A percentile compares a stretch with the other conserved stretches of the same genome.
These are phyloP conservation scores for Volucella zonaria DNA, from an alignment of 2,888 invertebrate species.

Conservation along the genomic window DNA sequence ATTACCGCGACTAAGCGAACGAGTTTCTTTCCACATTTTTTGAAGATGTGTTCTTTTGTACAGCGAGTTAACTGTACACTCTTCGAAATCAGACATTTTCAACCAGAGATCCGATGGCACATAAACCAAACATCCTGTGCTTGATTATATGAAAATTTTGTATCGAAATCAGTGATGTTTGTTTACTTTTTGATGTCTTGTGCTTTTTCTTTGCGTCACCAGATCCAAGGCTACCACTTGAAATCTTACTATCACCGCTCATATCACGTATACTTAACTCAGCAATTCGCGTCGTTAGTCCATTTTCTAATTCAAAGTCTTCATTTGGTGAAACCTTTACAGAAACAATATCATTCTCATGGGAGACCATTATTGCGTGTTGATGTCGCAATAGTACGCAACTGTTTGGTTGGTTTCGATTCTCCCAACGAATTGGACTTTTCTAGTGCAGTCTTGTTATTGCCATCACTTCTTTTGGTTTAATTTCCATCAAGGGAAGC, in stretches of 20 bases:
- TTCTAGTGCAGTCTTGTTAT: slow-evolving; percentile 80
- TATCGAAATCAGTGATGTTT: slow-evolving; percentile 79
- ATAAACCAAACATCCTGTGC: slow-evolving; percentile 80
- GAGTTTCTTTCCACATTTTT: too few species aligned
- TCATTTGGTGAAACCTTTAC: slow-evolving; percentile 77
- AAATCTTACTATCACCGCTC: slow-evolving; percentile 7
- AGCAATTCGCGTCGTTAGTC: too few species aligned
- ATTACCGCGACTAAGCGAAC: too few species aligned
- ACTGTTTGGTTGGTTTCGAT: too few species aligned
- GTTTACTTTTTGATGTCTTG: slow-evolving; percentile 81
- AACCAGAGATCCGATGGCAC: slow-evolving; percentile 80
- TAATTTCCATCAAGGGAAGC: slow-evolving; percentile 76
- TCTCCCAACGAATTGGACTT: too few species aligned
- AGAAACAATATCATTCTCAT: slow-evolving; percentile 77
- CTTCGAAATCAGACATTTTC: too few species aligned
- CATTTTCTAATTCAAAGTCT: too few species aligned
- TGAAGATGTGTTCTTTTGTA: too few species aligned
- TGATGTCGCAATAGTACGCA: too few species aligned
- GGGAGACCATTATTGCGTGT: too few species aligned
- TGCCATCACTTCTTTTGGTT: slow-evolving; percentile 84
- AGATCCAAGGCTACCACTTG: slow-evolving; percentile 2
- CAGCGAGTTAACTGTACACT: too few species aligned
- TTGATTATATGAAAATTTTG: slow-evolving; percentile 77
- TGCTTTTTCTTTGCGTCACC: slow-evolving; percentile 68
- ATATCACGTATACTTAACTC: slow-evolving; percentile 35